Percentiles rank a stretch among this genome's conserved stretches.
These are phyloP conservation scores for Scelioninae gen. 1 DNA, from an alignment of 2,888 invertebrate genomes.

Conservation along the genomic window DNA sequence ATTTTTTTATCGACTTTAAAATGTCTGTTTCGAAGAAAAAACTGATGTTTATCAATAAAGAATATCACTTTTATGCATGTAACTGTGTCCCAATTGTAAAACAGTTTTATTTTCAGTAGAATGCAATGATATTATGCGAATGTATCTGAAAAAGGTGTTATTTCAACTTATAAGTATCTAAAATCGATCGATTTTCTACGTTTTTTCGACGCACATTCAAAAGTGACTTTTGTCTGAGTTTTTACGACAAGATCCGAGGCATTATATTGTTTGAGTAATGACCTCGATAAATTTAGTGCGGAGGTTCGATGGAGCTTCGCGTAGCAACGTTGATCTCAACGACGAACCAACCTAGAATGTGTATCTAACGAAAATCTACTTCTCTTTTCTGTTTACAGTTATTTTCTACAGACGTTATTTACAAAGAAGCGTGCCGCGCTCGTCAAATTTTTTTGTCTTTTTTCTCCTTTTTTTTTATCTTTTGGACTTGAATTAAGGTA, in stretches of 20 bases:
- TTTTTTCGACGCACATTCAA: slow-evolving; percentile 4
- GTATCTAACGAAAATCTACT: slow-evolving; percentile 36
- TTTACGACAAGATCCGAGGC: slow-evolving; percentile 10
- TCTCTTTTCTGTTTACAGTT: slow-evolving; percentile 35
- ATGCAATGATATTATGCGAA: neutral
- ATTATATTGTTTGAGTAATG: slow-evolving; percentile 49
- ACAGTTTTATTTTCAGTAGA: no score
- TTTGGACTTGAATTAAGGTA: neutral
- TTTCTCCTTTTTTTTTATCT: neutral
- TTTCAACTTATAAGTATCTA: neutral
- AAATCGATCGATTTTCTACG: no score
- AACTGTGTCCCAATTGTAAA: no score
- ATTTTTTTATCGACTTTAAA: neutral
- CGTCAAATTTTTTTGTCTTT: neutral
- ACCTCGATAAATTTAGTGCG: slow-evolving; percentile 59
- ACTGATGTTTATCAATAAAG: no score
- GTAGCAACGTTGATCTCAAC: slow-evolving; percentile 14
- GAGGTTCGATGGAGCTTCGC: slow-evolving; percentile 28
- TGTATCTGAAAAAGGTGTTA: no score
- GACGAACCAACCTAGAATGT: slow-evolving; percentile 21
- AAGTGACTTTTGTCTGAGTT: slow-evolving; percentile 17
- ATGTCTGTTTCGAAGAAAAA: neutral
- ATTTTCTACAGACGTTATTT: slow-evolving; percentile 28
- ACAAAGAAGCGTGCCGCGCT: slow-evolving; percentile 5
- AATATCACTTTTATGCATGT: no score